Conservation (phyloP, 2,113 vertebrate species). For the Oreotrochilus melanogaster region DNA sequence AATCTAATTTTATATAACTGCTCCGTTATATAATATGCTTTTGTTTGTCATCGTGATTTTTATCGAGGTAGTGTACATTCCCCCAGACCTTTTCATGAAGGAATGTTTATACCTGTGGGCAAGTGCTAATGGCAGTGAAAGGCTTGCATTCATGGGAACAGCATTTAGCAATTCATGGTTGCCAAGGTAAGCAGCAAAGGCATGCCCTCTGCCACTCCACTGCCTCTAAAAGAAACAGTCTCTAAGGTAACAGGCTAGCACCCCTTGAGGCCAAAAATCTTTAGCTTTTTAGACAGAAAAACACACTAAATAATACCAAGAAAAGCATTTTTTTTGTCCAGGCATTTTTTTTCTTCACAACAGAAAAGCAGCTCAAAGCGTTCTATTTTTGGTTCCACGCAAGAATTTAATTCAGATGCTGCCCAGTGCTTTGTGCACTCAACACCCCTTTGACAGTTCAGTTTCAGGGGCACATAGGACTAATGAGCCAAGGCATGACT, state of each 20-base stretch:
- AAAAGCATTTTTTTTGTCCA: constrained; percentile 55
- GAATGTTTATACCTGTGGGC: constrained; percentile 84
- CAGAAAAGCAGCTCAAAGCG: constrained; percentile 39
- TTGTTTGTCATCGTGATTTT: constrained; percentile 78
- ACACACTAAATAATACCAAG: constrained; percentile 67
- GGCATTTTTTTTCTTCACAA: constrained; percentile 37
- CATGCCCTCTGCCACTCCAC: constrained; percentile 78
- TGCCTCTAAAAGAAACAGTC: constrained; percentile 78
- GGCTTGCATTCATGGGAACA: constrained; percentile 83
- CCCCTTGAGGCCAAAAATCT: constrained; percentile 77
- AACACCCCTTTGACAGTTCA: constrained; percentile 56
- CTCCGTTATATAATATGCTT: constrained; percentile 75
- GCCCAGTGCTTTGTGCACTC: constrained; percentile 33
- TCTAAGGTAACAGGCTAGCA: constrained; percentile 79
- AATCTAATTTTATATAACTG: constrained; percentile 71
- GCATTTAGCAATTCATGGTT: constrained; percentile 71
- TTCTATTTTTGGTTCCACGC: constrained; percentile 56
- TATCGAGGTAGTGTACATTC: constrained; percentile 78
- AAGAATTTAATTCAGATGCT: constrained; percentile 71
- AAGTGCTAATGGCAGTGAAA: constrained; percentile 80
- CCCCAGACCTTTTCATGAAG: constrained; percentile 74
- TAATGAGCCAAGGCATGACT: constrained; percentile 66
- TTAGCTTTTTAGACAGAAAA: constrained; percentile 69
- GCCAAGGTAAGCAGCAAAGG: constrained; percentile 86
- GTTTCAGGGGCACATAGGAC: constrained; percentile 51